Conservation (phyloP, 2,888 invertebrate species). For the Frankliniella fusca region DNA sequence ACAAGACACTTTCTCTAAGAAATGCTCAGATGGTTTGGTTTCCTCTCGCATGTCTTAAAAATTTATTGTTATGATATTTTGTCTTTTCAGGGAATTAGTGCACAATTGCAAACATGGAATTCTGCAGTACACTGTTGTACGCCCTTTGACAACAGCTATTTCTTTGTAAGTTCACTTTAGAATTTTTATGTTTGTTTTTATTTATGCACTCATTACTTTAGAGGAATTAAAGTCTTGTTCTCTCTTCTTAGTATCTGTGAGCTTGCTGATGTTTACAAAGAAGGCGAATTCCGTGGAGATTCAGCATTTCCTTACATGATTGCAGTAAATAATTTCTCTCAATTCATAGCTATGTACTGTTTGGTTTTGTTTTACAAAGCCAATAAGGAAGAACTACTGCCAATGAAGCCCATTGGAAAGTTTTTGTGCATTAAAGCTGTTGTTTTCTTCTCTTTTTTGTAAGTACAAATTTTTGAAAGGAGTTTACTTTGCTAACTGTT, state of each 20-base stretch:
- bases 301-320: conserved; percentile 88
- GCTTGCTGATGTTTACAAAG: conserved; percentile 78
- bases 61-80: conserved; percentile 16
- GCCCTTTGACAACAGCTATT: conserved; percentile 83
- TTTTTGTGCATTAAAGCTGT: conserved; percentile 96
- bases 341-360: conserved; percentile 95
- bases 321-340: conserved; percentile 83
- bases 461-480: conserved; percentile 51
- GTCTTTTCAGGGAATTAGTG: conserved; percentile 69
- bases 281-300: conserved; percentile 80
- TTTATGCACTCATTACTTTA: too few species aligned
- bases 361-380: conserved; percentile 90
- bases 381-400: conserved; percentile 76
- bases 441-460: conserved; percentile 98
- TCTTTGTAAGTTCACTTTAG: conserved; percentile 67
- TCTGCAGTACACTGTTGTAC: conserved; percentile 87
- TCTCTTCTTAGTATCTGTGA: conserved; percentile 69
- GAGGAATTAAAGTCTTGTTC: conserved; percentile 31
- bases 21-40: conserved; percentile 24
- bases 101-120: conserved; percentile 96
- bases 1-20: conserved; percentile 10
- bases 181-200: conserved; percentile 26
- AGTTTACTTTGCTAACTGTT: background rate
- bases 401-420: conserved; percentile 92
- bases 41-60: background rate